A percentile compares a stretch with the other conserved stretches of the same genome.
phyloP scores from a whole-genome alignment of 1,140 invertebrate genomes.

The Mycetomoellerius zeteki region DNA sequence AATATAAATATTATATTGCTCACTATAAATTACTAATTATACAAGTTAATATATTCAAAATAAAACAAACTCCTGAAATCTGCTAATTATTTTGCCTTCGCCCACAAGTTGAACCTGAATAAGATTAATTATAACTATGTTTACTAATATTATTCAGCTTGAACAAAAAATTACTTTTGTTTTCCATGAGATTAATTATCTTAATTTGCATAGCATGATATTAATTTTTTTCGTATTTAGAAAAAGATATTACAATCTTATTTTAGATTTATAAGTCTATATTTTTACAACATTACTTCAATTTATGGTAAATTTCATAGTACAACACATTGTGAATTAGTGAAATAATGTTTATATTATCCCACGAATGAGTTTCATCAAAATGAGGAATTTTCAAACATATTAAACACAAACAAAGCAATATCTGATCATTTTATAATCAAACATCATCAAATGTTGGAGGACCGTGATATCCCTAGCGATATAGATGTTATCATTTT shows the following conservation, averaged over 20 bases:
- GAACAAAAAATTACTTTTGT: neutral
- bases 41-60: slow-evolving; percentile 8
- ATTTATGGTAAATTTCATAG: neutral
- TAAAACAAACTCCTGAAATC: slow-evolving; percentile 11
- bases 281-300: neutral
- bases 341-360: neutral
- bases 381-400: neutral
- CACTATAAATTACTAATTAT: neutral
- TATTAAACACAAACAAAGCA: neutral
- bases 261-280: neutral
- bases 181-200: neutral
- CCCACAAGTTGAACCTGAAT: neutral
- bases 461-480: slow-evolving; percentile 15
- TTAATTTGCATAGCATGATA: neutral
- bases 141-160: neutral
- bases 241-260: neutral
- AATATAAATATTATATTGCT: slow-evolving; percentile 7
- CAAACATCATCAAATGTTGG: slow-evolving; percentile 35
- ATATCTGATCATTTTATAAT: slow-evolving; percentile 41
- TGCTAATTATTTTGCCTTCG: neutral
- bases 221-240: neutral
- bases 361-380: neutral
- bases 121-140: neutral
- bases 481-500: slow-evolving; percentile 58
- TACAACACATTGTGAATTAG: neutral